Evolutionary conservation across 2,888 invertebrate genomes (phyloP).

Genomic region (Oasisia sp.): DNA sequence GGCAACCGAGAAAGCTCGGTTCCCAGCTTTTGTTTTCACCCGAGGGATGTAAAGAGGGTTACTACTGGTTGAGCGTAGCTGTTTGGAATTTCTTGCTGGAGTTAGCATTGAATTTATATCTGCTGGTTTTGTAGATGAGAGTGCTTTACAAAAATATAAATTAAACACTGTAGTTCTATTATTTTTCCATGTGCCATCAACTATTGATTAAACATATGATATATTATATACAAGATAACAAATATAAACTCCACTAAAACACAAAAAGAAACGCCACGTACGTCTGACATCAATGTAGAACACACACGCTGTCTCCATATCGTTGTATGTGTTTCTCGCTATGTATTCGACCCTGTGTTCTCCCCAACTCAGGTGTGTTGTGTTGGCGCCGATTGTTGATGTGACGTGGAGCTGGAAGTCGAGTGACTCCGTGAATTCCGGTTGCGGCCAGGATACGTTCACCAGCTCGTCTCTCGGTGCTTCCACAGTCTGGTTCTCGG

Average conservation of each 20-base stretch:
- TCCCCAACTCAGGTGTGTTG: neutral
- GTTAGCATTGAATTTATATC: too few relatives aligned
- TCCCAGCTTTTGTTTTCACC: too few relatives aligned
- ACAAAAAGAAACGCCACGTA: neutral
- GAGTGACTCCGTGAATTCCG: neutral
- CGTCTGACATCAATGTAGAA: conserved; percentile 9
- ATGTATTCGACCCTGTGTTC: neutral
- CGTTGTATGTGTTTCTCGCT: neutral
- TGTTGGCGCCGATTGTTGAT: neutral
- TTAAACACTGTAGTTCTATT: neutral
- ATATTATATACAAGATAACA: neutral
- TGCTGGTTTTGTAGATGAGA: too few relatives aligned
- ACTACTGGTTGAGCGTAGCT: too few relatives aligned
- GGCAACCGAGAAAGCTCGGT: too few relatives aligned
- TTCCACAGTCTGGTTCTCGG: neutral
- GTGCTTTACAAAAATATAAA: neutral
- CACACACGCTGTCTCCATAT: neutral
- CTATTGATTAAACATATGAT: neutral
- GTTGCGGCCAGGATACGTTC: neutral
- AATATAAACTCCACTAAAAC: neutral
- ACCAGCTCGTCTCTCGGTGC: neutral
- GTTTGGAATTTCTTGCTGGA: too few relatives aligned
- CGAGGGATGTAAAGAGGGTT: too few relatives aligned
- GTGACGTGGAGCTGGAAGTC: neutral
- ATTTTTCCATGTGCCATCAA: neutral